Evolutionary conservation across 2,888 invertebrate genomes (phyloP).

Genomic region (Trachelus tabidus): DNA sequence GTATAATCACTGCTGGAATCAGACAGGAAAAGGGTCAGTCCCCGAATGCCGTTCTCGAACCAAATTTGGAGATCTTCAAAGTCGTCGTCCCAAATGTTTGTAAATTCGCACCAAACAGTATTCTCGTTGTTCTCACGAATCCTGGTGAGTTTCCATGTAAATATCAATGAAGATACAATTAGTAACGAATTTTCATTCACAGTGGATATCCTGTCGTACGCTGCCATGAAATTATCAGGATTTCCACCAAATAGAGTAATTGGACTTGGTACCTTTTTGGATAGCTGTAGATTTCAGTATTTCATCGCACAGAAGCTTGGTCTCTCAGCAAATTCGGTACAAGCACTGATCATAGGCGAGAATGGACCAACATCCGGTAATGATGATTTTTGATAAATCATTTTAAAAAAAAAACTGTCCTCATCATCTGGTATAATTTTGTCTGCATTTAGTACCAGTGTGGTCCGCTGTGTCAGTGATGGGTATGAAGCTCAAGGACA

Average conservation of each 20-base stretch:
- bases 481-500: slow-evolving; percentile 68
- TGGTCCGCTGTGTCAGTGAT: slow-evolving; percentile 72
- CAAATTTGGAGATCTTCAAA: slow-evolving; percentile 72
- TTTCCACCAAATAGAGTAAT: slow-evolving; percentile 70
- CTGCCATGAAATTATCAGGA: slow-evolving; percentile 72
- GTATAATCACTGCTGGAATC: slow-evolving; percentile 73
- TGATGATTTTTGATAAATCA: not conserved
- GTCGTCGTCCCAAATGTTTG: slow-evolving; percentile 71
- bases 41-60: slow-evolving; percentile 67
- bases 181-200: slow-evolving; percentile 21
- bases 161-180: not conserved
- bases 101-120: slow-evolving; percentile 71
- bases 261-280: slow-evolving; percentile 71
- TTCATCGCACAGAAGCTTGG: slow-evolving; percentile 68
- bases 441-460: slow-evolving; percentile 65
- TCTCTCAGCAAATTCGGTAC: slow-evolving; percentile 67
- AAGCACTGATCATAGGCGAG: slow-evolving; percentile 71
- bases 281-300: slow-evolving; percentile 70
- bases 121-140: slow-evolving; percentile 62
- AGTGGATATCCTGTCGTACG: slow-evolving; percentile 71
- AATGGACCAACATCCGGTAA: slow-evolving; percentile 68
- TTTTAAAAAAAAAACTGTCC: not conserved
- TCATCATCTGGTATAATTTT: slow-evolving; percentile 18
- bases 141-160: slow-evolving; percentile 42
- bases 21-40: slow-evolving; percentile 69